A percentile compares a stretch with the other conserved stretches of the same genome.
Conservation (phyloP, 2,113 vertebrate genomes). For the Leucopsar rothschildi region DNA sequence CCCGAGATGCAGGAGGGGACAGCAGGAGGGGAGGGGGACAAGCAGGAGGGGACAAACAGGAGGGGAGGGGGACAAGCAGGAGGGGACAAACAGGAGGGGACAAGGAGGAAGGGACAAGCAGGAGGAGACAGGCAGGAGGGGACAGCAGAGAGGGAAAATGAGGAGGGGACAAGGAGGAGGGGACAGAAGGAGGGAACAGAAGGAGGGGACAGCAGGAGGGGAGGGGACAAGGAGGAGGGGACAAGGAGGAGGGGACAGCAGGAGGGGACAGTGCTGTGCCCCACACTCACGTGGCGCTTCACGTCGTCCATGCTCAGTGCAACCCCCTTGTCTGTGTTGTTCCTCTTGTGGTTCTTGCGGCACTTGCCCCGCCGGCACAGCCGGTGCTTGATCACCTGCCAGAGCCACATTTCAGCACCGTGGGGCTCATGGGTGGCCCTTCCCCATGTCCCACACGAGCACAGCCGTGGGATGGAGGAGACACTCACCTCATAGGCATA, state of each 20-base stretch:
- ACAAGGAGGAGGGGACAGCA: not conserved
- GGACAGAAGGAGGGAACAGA: not conserved
- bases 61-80: too few species aligned
- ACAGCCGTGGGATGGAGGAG: accelerated
- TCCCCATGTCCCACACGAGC: accelerated
- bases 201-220: not conserved
- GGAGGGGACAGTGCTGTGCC: accelerated
- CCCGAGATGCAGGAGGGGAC: not conserved
- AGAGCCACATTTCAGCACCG: not conserved
- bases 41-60: not conserved
- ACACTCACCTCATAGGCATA: conserved; percentile 91
- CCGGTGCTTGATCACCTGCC: conserved; percentile 92
- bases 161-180: not conserved
- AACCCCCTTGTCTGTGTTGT: conserved; percentile 92
- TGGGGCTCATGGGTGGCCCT: accelerated
- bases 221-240: too few species aligned
- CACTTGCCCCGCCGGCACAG: conserved; percentile 85
- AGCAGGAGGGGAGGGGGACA: too few species aligned
- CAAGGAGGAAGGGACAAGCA: too few species aligned
- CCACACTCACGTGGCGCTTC: conserved; percentile 90
- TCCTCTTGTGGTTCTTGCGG: conserved; percentile 91
- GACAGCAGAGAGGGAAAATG: too few species aligned
- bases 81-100: too few species aligned
- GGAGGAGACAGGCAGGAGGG: too few species aligned
- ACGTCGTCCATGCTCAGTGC: conserved; percentile 96